Evolutionary conservation across 2,888 invertebrate species (phyloP).

Genomic region (Galeopsomyia nigrocyanea): DNA sequence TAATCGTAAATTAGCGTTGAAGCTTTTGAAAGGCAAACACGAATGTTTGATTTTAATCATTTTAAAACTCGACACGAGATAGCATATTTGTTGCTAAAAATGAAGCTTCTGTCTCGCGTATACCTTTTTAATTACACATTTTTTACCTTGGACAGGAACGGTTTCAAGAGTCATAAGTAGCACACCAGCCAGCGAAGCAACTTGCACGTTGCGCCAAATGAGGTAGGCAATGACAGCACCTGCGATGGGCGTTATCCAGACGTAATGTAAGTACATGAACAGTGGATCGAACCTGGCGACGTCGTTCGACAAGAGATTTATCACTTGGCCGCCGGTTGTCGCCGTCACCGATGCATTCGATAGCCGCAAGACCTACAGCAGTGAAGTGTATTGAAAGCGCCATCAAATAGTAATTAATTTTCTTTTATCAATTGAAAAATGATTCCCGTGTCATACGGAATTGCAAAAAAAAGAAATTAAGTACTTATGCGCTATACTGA

Average conservation of each 20-base stretch:
- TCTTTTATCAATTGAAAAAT: too few species aligned
- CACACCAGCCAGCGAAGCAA: slow-evolving; percentile 75
- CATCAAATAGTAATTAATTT: not conserved
- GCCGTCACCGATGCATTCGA: slow-evolving; percentile 57
- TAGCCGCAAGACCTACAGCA: slow-evolving; percentile 68
- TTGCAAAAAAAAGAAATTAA: too few species aligned
- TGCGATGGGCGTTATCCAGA: slow-evolving; percentile 86
- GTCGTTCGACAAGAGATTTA: slow-evolving; percentile 88
- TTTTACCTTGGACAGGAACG: slow-evolving; percentile 70
- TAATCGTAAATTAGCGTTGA: too few species aligned
- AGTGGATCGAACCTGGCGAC: slow-evolving; percentile 85
- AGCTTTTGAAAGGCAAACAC: too few species aligned
- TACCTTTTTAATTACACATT: too few species aligned
- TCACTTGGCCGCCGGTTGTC: slow-evolving; percentile 75
- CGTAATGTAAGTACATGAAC: slow-evolving; percentile 78
- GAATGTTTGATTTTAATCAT: too few species aligned
- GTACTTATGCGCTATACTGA: too few species aligned
- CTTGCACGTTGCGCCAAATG: slow-evolving; percentile 72
- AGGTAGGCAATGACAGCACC: slow-evolving; percentile 75
- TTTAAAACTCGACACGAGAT: too few species aligned
- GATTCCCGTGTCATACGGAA: too few species aligned
- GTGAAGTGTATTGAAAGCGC: not conserved
- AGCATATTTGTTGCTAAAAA: too few species aligned
- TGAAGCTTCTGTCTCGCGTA: too few species aligned
- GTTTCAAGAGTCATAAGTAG: slow-evolving; percentile 72